Evolutionary conservation across 2,797 vertebrate genomes (phyloP).

Genomic region (Esox masquinongy): DNA sequence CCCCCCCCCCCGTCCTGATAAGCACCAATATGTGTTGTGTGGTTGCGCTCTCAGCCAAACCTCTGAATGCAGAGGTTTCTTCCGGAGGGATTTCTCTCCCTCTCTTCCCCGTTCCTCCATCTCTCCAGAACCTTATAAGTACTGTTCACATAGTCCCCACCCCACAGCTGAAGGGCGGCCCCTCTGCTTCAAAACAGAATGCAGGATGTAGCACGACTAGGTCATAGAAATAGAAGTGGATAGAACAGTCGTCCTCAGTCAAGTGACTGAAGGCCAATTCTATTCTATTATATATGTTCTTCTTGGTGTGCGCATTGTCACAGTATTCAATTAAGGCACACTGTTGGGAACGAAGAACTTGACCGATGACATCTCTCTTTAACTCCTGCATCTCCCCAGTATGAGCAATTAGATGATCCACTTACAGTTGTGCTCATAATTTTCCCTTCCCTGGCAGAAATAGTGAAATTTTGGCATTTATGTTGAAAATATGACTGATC

Average conservation of each 20-base stretch:
- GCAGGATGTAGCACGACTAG: neutral
- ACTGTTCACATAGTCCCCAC: neutral
- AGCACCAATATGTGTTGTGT: constrained; percentile 11
- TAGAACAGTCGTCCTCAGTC: too few species aligned
- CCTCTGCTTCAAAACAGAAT: neutral
- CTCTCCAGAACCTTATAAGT: neutral
- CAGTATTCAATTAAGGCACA: neutral
- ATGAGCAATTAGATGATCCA: neutral
- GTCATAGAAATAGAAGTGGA: neutral
- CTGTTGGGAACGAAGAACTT: too few species aligned
- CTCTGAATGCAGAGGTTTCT: constrained; percentile 22
- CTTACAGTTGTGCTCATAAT: too few species aligned
- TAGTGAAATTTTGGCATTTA: too few species aligned
- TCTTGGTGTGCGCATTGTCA: neutral
- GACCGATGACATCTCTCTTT: neutral
- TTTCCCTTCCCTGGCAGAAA: too few species aligned
- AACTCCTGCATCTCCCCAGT: neutral
- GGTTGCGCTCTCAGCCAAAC: constrained; percentile 12
- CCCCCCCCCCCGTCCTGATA: constrained; percentile 21
- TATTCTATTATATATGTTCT: too few species aligned
- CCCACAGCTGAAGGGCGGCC: neutral
- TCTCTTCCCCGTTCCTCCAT: neutral
- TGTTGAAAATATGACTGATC: too few species aligned
- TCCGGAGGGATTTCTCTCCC: constrained; percentile 6
- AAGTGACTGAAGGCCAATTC: too few species aligned